These are phyloP conservation scores for Pollicipes pollicipes DNA, from an alignment of 1,140 invertebrate genomes.

Conservation along the genomic window DNA sequence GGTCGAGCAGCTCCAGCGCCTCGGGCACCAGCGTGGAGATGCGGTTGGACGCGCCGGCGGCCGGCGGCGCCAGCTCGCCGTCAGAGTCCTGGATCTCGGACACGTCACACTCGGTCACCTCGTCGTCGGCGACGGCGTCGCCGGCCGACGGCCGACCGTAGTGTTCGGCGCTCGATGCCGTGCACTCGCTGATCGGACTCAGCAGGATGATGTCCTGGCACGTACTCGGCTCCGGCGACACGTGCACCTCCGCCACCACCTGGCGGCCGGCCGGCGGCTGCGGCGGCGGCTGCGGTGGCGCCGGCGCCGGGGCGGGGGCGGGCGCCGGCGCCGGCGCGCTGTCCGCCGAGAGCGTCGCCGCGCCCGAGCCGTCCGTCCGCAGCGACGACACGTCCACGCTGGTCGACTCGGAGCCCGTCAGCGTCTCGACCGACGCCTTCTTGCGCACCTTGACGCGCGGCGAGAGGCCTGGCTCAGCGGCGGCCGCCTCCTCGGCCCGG, in stretches of 20 bases:
- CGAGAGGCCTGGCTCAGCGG: not conserved
- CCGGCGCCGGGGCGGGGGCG: too few species aligned
- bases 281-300: too few species aligned
- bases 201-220: constrained; percentile 1
- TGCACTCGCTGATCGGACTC: not conserved
- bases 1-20: not conserved
- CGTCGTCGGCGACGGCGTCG: too few species aligned
- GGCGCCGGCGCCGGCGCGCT: too few species aligned
- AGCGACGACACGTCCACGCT: not conserved
- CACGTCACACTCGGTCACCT: not conserved
- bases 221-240: not conserved
- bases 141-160: not conserved
- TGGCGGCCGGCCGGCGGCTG: not conserved
- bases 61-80: not conserved
- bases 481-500: not conserved
- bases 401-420: constrained; percentile 3
- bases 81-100: not conserved
- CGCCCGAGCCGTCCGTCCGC: not conserved
- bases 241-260: not conserved
- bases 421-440: not conserved
- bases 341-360: not conserved
- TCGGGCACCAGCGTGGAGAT: not conserved
- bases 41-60: not conserved
- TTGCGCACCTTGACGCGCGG: not conserved
- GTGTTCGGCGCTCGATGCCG: not conserved